A percentile compares a stretch with the other conserved stretches of the same genome.
These are phyloP conservation scores for Caenorhabditis angaria DNA, from an alignment of 2,888 invertebrate species.

Conservation along the genomic window DNA sequence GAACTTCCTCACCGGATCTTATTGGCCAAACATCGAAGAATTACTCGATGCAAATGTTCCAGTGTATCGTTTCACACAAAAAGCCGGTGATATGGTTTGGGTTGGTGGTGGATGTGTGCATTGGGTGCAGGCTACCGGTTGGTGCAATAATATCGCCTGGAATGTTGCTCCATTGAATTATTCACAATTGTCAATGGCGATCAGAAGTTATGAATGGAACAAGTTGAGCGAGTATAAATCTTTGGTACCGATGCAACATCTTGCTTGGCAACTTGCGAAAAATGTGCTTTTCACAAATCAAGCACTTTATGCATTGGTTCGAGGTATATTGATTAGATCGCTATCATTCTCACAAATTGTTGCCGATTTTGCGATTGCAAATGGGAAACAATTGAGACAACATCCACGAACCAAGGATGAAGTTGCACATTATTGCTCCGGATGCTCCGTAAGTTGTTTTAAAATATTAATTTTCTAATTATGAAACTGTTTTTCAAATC, in stretches of 20 bases:
- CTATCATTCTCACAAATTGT: slow-evolving; percentile 87
- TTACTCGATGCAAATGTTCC: slow-evolving; percentile 93
- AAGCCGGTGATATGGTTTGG: slow-evolving; percentile 98
- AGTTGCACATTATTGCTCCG: slow-evolving; percentile 95
- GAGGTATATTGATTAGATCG: slow-evolving; percentile 75
- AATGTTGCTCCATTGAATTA: slow-evolving; percentile 97
- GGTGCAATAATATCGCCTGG: slow-evolving; percentile 99
- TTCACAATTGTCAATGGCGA: slow-evolving; percentile 88
- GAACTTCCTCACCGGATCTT: slow-evolving; percentile 94
- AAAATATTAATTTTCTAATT: slow-evolving; percentile 3
- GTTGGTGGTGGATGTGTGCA: slow-evolving; percentile 85
- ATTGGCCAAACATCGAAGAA: slow-evolving; percentile 98
- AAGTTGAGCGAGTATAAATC: slow-evolving; percentile 93
- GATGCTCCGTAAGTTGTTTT: slow-evolving; percentile 83
- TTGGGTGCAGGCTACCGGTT: slow-evolving; percentile 75
- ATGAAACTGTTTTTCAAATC: not conserved
- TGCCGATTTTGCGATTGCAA: slow-evolving; percentile 84
- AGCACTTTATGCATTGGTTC: slow-evolving; percentile 72
- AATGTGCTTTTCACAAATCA: slow-evolving; percentile 94
- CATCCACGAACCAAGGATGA: slow-evolving; percentile 85
- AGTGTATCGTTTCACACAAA: slow-evolving; percentile 92
- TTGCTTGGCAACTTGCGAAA: slow-evolving; percentile 91
- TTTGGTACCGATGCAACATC: slow-evolving; percentile 97
- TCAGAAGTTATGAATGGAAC: slow-evolving; percentile 98
- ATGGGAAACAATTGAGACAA: slow-evolving; percentile 78